Conservation (phyloP, 2,113 vertebrate species). For the Tragelaphus imberbis region DNA sequence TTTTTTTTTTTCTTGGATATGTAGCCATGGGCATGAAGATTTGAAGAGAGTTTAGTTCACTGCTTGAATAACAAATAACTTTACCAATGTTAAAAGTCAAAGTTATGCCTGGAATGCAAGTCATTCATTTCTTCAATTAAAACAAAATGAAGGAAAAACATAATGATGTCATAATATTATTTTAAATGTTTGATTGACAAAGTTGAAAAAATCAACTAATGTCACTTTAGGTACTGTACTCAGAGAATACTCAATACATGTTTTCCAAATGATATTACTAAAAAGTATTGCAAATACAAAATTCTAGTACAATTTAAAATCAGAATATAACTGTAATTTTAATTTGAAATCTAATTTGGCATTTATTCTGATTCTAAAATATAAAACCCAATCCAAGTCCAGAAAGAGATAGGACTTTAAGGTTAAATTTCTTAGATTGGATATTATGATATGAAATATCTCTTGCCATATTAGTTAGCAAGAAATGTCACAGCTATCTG, state of each 20-base stretch:
- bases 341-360: not conserved
- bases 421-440: not conserved
- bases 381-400: not conserved
- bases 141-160: not conserved
- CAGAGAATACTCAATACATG: not conserved
- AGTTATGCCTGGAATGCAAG: not conserved
- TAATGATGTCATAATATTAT: not conserved
- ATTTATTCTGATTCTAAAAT: not conserved
- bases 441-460: not conserved
- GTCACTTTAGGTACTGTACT: not conserved
- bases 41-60: not conserved
- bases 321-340: not conserved
- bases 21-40: not conserved
- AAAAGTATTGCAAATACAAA: not conserved
- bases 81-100: not conserved
- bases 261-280: not conserved
- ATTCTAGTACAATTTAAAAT: not conserved
- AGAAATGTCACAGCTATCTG: not conserved
- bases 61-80: not conserved
- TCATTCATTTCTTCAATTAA: not conserved
- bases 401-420: not conserved
- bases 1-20: not conserved
- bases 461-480: not conserved
- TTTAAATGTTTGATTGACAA: not conserved
- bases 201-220: not conserved